Percentiles rank a stretch among this genome's conserved stretches.
Conservation (phyloP, 2,888 invertebrate genomes). For the Pristionchus maxplancki region DNA sequence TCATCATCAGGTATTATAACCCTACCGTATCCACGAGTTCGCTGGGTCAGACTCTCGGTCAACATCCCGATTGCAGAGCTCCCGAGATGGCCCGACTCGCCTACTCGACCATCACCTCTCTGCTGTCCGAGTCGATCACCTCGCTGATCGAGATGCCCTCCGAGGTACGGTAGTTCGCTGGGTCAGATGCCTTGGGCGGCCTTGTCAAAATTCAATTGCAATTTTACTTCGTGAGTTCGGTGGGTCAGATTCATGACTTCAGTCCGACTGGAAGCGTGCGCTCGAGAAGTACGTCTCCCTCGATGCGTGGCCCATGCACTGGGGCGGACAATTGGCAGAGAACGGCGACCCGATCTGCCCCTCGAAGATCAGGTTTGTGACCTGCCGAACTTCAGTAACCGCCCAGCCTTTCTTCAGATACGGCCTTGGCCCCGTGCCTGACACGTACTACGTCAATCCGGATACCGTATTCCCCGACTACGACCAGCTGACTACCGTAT, state of each 20-base stretch:
- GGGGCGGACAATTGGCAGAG: slow-evolving; percentile 74
- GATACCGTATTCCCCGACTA: slow-evolving; percentile 72
- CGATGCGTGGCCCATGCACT: slow-evolving; percentile 76
- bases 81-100: slow-evolving; percentile 77
- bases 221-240: neutral
- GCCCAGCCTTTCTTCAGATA: slow-evolving; percentile 58
- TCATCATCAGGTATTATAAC: slow-evolving; percentile 68
- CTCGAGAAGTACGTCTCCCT: slow-evolving; percentile 73
- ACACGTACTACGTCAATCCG: slow-evolving; percentile 73
- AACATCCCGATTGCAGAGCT: slow-evolving; percentile 61
- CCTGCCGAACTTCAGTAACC: neutral
- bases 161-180: slow-evolving; percentile 57
- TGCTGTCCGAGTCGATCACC: slow-evolving; percentile 73
- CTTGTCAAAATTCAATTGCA: neutral
- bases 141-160: slow-evolving; percentile 76
- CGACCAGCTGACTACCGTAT: slow-evolving; percentile 76
- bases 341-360: slow-evolving; percentile 74
- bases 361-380: slow-evolving; percentile 62
- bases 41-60: slow-evolving; percentile 2
- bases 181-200: neutral
- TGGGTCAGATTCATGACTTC: slow-evolving; percentile 45
- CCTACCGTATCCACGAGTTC: neutral
- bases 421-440: slow-evolving; percentile 76
- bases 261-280: slow-evolving; percentile 74
- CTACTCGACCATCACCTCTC: slow-evolving; percentile 75